phyloP scores from a whole-genome alignment of 1,140 invertebrate species.

The Drosophila parvula region DNA sequence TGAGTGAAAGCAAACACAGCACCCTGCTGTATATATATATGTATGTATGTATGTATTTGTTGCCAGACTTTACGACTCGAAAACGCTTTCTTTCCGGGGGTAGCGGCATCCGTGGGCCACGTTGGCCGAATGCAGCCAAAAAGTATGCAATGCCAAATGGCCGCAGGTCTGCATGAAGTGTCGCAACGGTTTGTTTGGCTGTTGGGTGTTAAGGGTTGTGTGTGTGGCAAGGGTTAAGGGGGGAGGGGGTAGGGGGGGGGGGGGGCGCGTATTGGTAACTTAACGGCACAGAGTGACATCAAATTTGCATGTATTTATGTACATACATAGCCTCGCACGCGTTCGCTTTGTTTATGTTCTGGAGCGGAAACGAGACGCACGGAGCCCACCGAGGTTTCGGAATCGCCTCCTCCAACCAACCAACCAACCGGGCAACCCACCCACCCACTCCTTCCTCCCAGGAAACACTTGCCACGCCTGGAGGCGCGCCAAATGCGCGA shows the following conservation, averaged over 20 bases:
- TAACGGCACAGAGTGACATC: slow-evolving; percentile 30
- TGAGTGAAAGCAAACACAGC: neutral
- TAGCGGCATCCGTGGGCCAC: neutral
- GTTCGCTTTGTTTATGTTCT: slow-evolving; percentile 74
- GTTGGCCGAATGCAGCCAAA: slow-evolving; percentile 32
- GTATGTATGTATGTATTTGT: neutral
- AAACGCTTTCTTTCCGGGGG: neutral
- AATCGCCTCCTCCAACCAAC: slow-evolving; percentile 6
- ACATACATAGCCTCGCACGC: slow-evolving; percentile 52
- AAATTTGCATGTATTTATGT: slow-evolving; percentile 56
- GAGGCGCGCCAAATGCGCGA: slow-evolving; percentile 40
- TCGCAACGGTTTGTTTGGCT: slow-evolving; percentile 2
- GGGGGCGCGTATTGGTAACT: slow-evolving; percentile 16
- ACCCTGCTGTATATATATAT: neutral
- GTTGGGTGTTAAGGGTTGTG: neutral
- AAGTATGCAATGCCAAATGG: slow-evolving; percentile 66
- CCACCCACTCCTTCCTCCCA: neutral
- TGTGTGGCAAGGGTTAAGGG: neutral
- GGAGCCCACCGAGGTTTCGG: slow-evolving; percentile 19
- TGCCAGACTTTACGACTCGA: neutral
- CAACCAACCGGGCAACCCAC: too few species aligned
- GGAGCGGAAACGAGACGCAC: slow-evolving; percentile 68
- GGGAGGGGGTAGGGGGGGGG: neutral
- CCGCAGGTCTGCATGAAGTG: slow-evolving; percentile 31
- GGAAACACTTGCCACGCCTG: slow-evolving; percentile 22